These are phyloP conservation scores for Talpa occidentalis DNA, from an alignment of 2,113 vertebrate genomes.

Conservation along the genomic window DNA sequence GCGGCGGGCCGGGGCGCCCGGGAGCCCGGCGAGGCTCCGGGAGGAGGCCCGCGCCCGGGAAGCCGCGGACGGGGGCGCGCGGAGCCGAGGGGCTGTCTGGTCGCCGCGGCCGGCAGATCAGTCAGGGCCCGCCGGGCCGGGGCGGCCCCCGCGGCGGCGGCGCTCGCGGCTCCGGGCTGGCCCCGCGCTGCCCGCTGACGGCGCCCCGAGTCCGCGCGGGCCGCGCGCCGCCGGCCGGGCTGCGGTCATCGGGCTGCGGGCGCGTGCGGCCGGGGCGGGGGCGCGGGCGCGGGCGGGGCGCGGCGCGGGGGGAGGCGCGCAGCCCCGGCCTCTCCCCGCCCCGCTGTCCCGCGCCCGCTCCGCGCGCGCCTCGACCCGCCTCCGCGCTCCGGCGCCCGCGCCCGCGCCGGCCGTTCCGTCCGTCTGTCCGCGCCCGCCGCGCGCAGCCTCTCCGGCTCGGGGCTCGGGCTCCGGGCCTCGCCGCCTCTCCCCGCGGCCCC, in stretches of 20 bases:
- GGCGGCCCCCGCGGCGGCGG: constrained; percentile 82
- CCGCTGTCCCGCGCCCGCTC: constrained; percentile 46
- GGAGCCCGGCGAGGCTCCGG: not conserved
- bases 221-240: constrained; percentile 78
- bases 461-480: not conserved
- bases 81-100: constrained; percentile 77
- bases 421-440: constrained; percentile 30
- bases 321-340: constrained; percentile 42
- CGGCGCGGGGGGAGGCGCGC: not conserved
- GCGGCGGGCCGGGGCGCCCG: constrained; percentile 70
- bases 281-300: constrained; percentile 21
- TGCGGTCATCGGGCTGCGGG: constrained; percentile 80
- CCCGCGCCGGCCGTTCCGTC: constrained; percentile 2
- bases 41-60: not conserved
- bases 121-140: constrained; percentile 84
- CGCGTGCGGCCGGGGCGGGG: constrained; percentile 53
- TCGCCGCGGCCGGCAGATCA: constrained; percentile 87
- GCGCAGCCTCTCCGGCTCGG: constrained; percentile 22
- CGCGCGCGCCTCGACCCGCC: not conserved
- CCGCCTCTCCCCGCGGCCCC: not conserved
- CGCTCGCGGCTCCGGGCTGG: constrained; percentile 74
- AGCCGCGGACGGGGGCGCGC: constrained; percentile 58
- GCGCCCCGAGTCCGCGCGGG: constrained; percentile 78
- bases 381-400: not conserved
- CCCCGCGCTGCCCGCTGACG: constrained; percentile 83